A percentile compares a stretch with the other conserved stretches of the same genome.
phyloP scores from a whole-genome alignment of 2,113 vertebrate species.

The Chloroceryle aenea region DNA sequence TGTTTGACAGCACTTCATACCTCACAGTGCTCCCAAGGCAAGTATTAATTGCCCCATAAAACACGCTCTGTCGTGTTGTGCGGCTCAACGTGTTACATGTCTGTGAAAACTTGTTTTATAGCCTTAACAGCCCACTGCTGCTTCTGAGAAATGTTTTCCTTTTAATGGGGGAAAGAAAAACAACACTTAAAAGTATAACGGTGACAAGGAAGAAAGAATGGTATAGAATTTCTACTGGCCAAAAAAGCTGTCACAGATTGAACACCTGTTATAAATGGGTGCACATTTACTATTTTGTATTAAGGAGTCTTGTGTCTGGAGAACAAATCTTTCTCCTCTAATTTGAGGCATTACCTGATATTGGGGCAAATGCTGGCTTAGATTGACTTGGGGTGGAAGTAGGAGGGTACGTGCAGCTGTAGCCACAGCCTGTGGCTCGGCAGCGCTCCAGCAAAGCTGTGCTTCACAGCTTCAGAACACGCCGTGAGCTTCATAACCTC shows the following conservation, averaged over 20 bases:
- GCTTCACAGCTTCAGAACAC: not conserved
- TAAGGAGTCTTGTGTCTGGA: not conserved
- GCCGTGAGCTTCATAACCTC: not conserved
- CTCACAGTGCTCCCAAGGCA: conserved; percentile 24
- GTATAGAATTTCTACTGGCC: conserved; percentile 10
- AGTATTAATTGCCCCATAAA: conserved; percentile 69
- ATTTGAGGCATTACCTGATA: not conserved
- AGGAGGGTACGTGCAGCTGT: not conserved
- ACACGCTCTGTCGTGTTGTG: conserved; percentile 51
- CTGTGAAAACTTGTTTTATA: conserved; percentile 64
- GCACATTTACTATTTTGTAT: conserved; percentile 14
- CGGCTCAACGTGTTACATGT: conserved; percentile 14
- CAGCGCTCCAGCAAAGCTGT: not conserved
- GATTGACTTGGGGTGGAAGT: not conserved
- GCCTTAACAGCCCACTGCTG: conserved; percentile 38
- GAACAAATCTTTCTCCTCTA: not conserved
- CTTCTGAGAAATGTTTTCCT: conserved; percentile 48
- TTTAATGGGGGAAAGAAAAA: conserved; percentile 52
- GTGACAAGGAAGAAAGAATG: conserved; percentile 47
- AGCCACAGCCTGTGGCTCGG: not conserved
- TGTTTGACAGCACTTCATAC: conserved; percentile 36
- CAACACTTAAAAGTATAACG: conserved; percentile 7
- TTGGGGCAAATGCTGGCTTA: not conserved
- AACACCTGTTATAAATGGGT: conserved; percentile 33
- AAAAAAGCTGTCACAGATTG: not conserved